Evolutionary conservation across 2,113 vertebrate species (phyloP), one percentile per base, ranked within the genome.

Genomic region (Sciurus niger): DNA sequence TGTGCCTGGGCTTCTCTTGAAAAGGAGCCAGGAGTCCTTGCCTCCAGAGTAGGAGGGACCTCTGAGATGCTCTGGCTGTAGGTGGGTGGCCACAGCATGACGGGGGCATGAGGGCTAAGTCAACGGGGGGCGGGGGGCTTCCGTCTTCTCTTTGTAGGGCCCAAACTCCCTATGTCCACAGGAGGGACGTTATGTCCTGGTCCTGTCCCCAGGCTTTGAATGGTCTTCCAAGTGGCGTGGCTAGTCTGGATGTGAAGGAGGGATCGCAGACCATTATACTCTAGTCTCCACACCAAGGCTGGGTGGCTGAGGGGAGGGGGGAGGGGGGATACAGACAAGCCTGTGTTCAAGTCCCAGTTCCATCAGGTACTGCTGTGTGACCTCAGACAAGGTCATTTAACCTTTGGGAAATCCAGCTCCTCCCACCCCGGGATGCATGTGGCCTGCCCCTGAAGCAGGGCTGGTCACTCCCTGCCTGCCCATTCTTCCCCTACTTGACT

Each of bases 341-440:
- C 67, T n/a, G 73, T 40, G 17, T 60, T 40, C 68, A 51, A 30
- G 37, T 86, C 72, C n/a, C 0, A 24, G 25, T 67, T 65, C 34
- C 6, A 4, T n/a, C 11, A 22, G 82, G 34, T 17, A 30, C 55
- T 68, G 20, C 74, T 0, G 1, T 58, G 58, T 82, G 92, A 13
- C 77, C 77, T 87, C 16, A 1, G 65, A 46, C n/a, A 3, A 78
- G 83, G 67, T 51, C 94, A 4, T 53, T 18, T 43, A 25, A 25
- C 74, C 24, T 92, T 25, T 55, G 78, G 16, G 63, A 37, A 88
- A 12, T 74, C 14, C 30, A 17, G 43, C 1, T 89, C 37, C 34
- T 25, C 14, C 17, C 7, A 0, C 12, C 58, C 67, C n/a, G 12
- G 17, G 76, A 25, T 10, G 48, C 32, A 1, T 0, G 13, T 2